phyloP scores from a whole-genome alignment of 1,140 invertebrate genomes.

The Propsilocerus akamusi region DNA sequence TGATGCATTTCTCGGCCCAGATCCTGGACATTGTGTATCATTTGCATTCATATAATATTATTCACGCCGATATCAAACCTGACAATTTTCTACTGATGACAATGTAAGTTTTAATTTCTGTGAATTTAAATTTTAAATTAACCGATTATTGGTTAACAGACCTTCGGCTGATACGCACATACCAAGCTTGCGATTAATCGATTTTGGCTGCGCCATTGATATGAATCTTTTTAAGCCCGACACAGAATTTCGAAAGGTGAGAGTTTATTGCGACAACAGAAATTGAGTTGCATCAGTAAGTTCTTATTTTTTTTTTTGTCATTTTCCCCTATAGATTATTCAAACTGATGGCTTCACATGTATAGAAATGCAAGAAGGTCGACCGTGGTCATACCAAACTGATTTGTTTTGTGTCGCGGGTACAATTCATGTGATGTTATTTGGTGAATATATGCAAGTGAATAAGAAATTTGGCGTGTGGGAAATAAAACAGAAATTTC shows the following conservation, averaged over 20 bases:
- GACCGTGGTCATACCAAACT: conserved; percentile 84
- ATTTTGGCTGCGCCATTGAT: conserved; percentile 79
- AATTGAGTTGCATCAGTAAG: not conserved
- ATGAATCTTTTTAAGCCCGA: conserved; percentile 65
- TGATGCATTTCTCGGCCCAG: conserved; percentile 71
- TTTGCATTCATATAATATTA: conserved; percentile 75
- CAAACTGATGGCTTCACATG: conserved; percentile 62
- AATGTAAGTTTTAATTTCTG: conserved; percentile 30
- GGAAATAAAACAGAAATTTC: conserved; percentile 39
- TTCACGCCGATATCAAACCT: conserved; percentile 94
- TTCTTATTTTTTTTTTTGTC: not conserved
- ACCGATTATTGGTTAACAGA: conserved; percentile 21
- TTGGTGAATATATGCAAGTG: conserved; percentile 72
- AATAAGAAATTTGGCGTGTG: conserved; percentile 16
- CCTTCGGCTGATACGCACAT: conserved; percentile 34
- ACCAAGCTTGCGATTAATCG: conserved; percentile 59
- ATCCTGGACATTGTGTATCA: conserved; percentile 76
- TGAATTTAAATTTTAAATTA: not conserved
- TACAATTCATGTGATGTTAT: conserved; percentile 70
- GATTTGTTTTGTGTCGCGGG: conserved; percentile 79
- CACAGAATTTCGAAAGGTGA: conserved; percentile 53
- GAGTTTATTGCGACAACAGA: no score
- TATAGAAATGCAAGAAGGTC: conserved; percentile 70
- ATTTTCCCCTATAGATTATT: conserved; percentile 11
- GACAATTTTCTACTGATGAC: conserved; percentile 84